phyloP scores from a whole-genome alignment of 2,888 invertebrate species.

The Cecidostiba fungosa region DNA sequence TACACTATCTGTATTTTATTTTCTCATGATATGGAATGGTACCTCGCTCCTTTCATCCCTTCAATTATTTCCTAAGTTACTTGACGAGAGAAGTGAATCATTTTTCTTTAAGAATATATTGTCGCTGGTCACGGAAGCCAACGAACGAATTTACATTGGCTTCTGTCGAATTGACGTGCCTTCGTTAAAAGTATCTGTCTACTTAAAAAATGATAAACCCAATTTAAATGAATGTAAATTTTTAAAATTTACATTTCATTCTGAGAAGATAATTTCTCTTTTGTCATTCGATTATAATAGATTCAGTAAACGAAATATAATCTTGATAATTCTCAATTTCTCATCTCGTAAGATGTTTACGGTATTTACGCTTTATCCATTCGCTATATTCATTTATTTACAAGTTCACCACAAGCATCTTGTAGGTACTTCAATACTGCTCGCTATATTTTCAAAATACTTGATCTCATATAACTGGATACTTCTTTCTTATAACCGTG shows the following conservation, averaged over 20 bases:
- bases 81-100: slow-evolving; percentile 23
- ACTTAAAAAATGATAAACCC: neutral
- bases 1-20: slow-evolving; percentile 50
- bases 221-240: slow-evolving; percentile 9
- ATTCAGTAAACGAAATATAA: slow-evolving; percentile 33
- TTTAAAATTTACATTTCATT: slow-evolving; percentile 1
- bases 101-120: slow-evolving; percentile 43
- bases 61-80: slow-evolving; percentile 14
- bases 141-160: slow-evolving; percentile 36
- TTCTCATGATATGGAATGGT: slow-evolving; percentile 55
- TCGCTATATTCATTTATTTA: slow-evolving; percentile 48
- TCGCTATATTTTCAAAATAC: slow-evolving; percentile 40
- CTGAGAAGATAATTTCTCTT: slow-evolving; percentile 7
- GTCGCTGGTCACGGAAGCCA: slow-evolving; percentile 36
- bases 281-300: neutral
- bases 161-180: slow-evolving; percentile 1
- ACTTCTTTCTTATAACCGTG: slow-evolving; percentile 18
- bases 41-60: slow-evolving; percentile 16
- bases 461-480: slow-evolving; percentile 47
- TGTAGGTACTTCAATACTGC: slow-evolving; percentile 28
- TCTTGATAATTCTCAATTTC: neutral
- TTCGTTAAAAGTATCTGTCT: slow-evolving; percentile 11
- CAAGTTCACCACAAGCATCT: slow-evolving; percentile 42
- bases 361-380: slow-evolving; percentile 29
- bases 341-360: slow-evolving; percentile 40